Evolutionary conservation across 1,140 invertebrate genomes (phyloP), one percentile per base, ranked within the genome.

Genomic region (Drosophila novamexicana): DNA sequence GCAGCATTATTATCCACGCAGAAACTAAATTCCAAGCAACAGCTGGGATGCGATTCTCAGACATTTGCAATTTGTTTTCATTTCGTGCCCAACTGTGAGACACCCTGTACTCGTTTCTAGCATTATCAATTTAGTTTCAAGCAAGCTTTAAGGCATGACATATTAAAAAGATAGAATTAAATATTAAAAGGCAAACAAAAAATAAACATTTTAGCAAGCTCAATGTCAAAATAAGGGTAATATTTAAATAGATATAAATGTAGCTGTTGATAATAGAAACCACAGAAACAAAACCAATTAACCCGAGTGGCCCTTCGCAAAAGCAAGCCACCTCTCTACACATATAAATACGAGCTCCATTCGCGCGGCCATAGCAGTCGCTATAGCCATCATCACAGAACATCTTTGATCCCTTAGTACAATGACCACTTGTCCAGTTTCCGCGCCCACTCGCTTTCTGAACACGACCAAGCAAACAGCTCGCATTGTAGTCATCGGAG

Each of bases 401-500:
- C 7, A 37, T 18, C 14, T n/a, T 22, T 45, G 22, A 49, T 29
- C 47, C 40, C 53, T 16, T 10, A 34, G 52, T 9, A 16, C n/a
- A 40, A 66, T 66, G 63, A 56, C 9, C 40, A 45, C 22, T 36
- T 66, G 40, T 56, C 3, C 36, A 9, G 59, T 53, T 52, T 49
- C 59, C 3, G 8, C 63, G 3, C 56, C 62, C 6, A 1, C 52
- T 7, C 75, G 71, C 22, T 34, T 39, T 12, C 50, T 53, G 8
- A 58, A 34, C 34, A 58, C 29, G 22, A 49, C 37, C 7, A 82
- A 66, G 47, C 34, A 80, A 52, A 82, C 71, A 0, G 86, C 79
- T 22, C 72, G 77, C 0, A 91, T 94, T 53, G 81, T 95, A 7
- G 93, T 95, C 45, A 89, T 95, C 32, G 95, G 95, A n/a, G 93